These are phyloP conservation scores for Cariama cristata DNA, from an alignment of 2,113 vertebrate genomes.

Conservation along the genomic window DNA sequence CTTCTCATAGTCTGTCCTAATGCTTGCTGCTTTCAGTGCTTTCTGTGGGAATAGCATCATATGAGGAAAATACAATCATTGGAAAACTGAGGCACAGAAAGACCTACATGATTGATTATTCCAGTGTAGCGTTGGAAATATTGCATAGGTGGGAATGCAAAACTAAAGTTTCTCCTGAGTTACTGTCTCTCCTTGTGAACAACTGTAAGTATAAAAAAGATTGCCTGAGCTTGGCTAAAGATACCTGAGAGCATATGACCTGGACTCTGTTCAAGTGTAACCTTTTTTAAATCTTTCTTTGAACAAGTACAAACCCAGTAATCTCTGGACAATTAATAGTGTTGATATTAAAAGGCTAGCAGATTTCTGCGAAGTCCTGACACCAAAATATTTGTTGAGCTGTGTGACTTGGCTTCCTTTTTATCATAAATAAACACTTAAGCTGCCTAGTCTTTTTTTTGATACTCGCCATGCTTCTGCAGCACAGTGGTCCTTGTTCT, in stretches of 20 bases:
- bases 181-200: not conserved
- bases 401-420: not conserved
- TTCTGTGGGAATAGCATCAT: not conserved
- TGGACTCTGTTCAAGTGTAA: not conserved
- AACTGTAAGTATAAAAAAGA: not conserved
- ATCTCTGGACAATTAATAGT: not conserved
- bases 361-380: not conserved
- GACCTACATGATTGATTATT: not conserved
- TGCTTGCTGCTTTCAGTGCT: not conserved
- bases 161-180: not conserved
- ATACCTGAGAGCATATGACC: not conserved
- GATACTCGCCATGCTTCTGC: not conserved
- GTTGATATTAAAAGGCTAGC: not conserved
- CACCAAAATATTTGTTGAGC: not conserved
- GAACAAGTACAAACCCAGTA: not conserved
- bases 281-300: not conserved
- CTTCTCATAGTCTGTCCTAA: not conserved
- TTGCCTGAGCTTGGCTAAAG: not conserved
- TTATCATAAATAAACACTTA: not conserved
- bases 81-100: not conserved
- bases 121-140: not conserved
- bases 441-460: not conserved
- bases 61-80: not conserved
- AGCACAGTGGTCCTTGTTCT: not conserved
- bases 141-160: not conserved